These are phyloP conservation scores for Aspidiotus rigidus DNA, from an alignment of 2,888 invertebrate species.

Conservation along the genomic window DNA sequence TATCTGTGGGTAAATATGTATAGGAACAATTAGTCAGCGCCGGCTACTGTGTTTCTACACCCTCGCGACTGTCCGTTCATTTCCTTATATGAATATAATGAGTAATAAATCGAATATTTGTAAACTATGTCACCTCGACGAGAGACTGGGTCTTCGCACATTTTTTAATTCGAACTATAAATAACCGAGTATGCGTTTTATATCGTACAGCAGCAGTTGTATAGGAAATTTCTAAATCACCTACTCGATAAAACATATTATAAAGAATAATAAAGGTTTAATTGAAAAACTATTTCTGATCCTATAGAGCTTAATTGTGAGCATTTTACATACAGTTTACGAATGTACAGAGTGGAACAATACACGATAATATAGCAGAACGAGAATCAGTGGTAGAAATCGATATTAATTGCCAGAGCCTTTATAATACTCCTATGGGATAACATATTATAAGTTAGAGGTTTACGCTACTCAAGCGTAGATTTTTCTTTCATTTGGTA, in stretches of 20 bases:
- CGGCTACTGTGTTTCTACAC: neutral
- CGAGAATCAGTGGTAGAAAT: constrained; percentile 26
- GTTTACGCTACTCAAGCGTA: constrained; percentile 12
- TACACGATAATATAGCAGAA: constrained; percentile 22
- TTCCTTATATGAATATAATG: neutral
- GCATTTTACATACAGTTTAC: neutral
- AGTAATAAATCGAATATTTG: constrained; percentile 4
- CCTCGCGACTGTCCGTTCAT: constrained; percentile 1
- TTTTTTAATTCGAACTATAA: neutral
- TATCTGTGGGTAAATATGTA: neutral
- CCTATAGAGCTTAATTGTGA: constrained; percentile 18
- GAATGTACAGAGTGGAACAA: constrained; percentile 11
- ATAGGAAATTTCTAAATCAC: constrained; percentile 7
- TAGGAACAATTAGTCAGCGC: neutral
- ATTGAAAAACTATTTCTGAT: constrained; percentile 19
- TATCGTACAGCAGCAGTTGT: neutral
- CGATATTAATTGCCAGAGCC: constrained; percentile 26
- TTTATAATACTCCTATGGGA: neutral
- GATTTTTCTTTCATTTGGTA: constrained; percentile 25
- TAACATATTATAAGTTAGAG: constrained; percentile 15
- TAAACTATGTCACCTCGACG: constrained; percentile 3
- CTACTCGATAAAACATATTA: constrained; percentile 9
- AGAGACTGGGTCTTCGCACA: neutral
- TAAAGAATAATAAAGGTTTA: constrained; percentile 19
- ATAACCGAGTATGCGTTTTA: neutral